Percentiles rank a stretch among this genome's conserved stretches.
Evolutionary conservation across 2,888 invertebrate genomes (phyloP).

Genomic region (Clivina fossor): DNA sequence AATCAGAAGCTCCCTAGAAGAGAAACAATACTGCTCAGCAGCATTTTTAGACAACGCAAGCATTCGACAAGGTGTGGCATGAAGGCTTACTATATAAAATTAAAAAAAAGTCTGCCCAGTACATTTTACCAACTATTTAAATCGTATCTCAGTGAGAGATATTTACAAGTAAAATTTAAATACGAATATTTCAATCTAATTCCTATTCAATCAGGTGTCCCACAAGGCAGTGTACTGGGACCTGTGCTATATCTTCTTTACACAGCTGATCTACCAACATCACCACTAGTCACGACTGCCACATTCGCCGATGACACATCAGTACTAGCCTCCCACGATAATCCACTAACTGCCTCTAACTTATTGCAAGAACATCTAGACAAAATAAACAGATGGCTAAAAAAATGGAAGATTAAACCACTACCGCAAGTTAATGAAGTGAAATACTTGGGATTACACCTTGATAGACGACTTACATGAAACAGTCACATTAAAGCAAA

Average conservation of each 20-base stretch:
- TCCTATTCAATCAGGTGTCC: slow-evolving; percentile 37
- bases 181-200: slow-evolving; percentile 17
- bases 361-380: slow-evolving; percentile 38
- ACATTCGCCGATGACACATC: slow-evolving; percentile 40
- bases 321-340: slow-evolving; percentile 30
- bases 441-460: not conserved
- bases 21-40: slow-evolving; percentile 39
- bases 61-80: slow-evolving; percentile 43
- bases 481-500: too few relatives aligned
- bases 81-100: slow-evolving; percentile 37
- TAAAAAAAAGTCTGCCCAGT: slow-evolving; percentile 31
- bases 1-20: slow-evolving; percentile 33
- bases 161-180: slow-evolving; percentile 17
- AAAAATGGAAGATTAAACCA: slow-evolving; percentile 38
- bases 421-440: slow-evolving; percentile 3
- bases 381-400: slow-evolving; percentile 35
- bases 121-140: slow-evolving; percentile 32
- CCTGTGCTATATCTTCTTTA: slow-evolving; percentile 37
- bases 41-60: slow-evolving; percentile 40
- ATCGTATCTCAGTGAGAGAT: slow-evolving; percentile 35
- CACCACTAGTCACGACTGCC: slow-evolving; percentile 31
- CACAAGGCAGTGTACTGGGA: slow-evolving; percentile 39
- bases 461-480: not conserved
- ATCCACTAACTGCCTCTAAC: slow-evolving; percentile 35
- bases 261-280: slow-evolving; percentile 38